phyloP scores from a whole-genome alignment of 2,888 invertebrate genomes.

The Gymnosoma rotundatum region DNA sequence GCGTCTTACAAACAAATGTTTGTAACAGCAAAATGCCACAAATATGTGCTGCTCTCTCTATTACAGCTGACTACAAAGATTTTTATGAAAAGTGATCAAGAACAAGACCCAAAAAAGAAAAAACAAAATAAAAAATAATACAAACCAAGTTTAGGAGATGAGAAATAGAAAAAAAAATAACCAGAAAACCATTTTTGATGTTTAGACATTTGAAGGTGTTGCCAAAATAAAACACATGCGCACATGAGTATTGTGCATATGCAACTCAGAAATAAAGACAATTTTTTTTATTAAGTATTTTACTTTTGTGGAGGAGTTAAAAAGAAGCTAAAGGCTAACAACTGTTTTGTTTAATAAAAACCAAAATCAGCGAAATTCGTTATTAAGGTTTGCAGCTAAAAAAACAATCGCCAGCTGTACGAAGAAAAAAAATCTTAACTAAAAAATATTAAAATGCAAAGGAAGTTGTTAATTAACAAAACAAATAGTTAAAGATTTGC shows the following conservation, averaged over 20 bases:
- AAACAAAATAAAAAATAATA: no score
- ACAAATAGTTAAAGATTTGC: slow-evolving; percentile 17
- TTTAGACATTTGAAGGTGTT: slow-evolving; percentile 72
- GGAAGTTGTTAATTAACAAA: slow-evolving; percentile 24
- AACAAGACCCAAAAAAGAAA: slow-evolving; percentile 14
- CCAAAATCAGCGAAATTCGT: slow-evolving; percentile 10
- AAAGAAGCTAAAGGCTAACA: slow-evolving; percentile 62
- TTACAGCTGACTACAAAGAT: slow-evolving; percentile 62
- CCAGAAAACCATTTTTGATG: slow-evolving; percentile 45
- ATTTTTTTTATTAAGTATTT: slow-evolving; percentile 15
- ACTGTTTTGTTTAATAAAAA: slow-evolving; percentile 58
- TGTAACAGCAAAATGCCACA: slow-evolving; percentile 54
- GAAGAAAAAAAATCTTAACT: neutral
- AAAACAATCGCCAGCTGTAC: slow-evolving; percentile 7
- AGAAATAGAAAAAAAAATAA: slow-evolving; percentile 26
- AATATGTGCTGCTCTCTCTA: slow-evolving; percentile 22
- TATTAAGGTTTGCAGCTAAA: slow-evolving; percentile 10
- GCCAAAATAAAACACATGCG: slow-evolving; percentile 68
- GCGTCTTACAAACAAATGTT: slow-evolving; percentile 43
- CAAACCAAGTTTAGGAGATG: slow-evolving; percentile 28
- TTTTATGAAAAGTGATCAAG: slow-evolving; percentile 70
- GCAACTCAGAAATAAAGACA: slow-evolving; percentile 38
- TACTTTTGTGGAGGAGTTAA: slow-evolving; percentile 36
- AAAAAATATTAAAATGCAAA: slow-evolving; percentile 29
- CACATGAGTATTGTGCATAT: slow-evolving; percentile 11